These are phyloP conservation scores for Caenorhabditis latens DNA, from an alignment of 1,140 invertebrate species.

Conservation along the genomic window DNA sequence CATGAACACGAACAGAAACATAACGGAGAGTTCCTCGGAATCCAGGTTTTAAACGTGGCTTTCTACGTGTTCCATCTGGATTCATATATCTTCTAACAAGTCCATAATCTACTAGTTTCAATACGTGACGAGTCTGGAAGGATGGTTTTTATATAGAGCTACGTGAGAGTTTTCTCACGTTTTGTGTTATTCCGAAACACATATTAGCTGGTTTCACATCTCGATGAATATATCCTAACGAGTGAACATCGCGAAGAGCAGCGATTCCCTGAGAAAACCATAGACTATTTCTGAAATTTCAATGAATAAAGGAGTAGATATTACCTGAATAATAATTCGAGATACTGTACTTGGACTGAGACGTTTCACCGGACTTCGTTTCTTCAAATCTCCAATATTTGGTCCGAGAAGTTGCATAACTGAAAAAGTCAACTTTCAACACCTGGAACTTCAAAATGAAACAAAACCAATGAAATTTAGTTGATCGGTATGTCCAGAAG, in stretches of 20 bases:
- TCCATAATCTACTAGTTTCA: slow-evolving; percentile 94
- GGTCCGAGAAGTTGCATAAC: slow-evolving; percentile 87
- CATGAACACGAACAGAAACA: slow-evolving; percentile 97
- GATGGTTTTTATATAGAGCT: neutral
- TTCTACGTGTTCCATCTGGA: slow-evolving; percentile 90
- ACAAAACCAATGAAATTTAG: slow-evolving; percentile 51
- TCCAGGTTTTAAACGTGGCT: slow-evolving; percentile 93
- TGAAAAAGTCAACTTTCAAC: neutral
- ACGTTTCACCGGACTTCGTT: slow-evolving; percentile 88
- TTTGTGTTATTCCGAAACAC: slow-evolving; percentile 52
- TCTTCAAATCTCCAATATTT: slow-evolving; percentile 93
- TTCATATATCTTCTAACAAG: slow-evolving; percentile 92
- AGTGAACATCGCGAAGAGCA: slow-evolving; percentile 89
- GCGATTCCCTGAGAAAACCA: slow-evolving; percentile 82
- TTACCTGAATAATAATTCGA: slow-evolving; percentile 88
- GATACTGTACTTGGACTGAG: slow-evolving; percentile 96
- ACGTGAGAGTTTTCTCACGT: neutral
- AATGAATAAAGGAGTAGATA: neutral
- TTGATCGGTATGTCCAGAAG: slow-evolving; percentile 64
- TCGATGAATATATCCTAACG: slow-evolving; percentile 96
- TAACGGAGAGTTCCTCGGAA: slow-evolving; percentile 97
- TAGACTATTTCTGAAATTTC: neutral
- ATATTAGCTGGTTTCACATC: slow-evolving; percentile 90
- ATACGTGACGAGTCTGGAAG: slow-evolving; percentile 66
- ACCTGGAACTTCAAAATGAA: neutral